phyloP scores from a whole-genome alignment of 2,888 invertebrate genomes.

The Rotaria macrura region DNA sequence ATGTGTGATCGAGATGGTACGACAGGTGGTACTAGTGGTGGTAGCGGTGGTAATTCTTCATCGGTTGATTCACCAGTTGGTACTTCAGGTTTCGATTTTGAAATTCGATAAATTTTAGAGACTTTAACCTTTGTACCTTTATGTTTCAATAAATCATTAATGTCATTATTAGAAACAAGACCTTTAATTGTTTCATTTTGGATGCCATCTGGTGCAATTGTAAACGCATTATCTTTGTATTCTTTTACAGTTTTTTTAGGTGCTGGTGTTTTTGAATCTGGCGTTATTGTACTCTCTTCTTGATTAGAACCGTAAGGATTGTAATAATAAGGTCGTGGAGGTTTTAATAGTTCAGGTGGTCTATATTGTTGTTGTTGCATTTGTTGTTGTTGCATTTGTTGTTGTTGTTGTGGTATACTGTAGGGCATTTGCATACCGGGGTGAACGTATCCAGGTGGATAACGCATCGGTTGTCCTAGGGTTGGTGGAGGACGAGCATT shows the following conservation, averaged over 20 bases:
- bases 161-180: neutral
- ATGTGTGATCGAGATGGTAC: too few species aligned
- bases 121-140: constrained; percentile 18
- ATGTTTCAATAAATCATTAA: constrained; percentile 1
- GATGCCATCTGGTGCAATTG: neutral
- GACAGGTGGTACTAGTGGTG: too few species aligned
- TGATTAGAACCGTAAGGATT: neutral
- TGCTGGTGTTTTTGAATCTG: neutral
- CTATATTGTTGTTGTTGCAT: neutral
- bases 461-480: neutral
- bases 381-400: too few species aligned
- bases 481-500: neutral
- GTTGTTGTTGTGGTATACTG: neutral
- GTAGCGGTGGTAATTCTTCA: neutral
- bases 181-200: neutral
- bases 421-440: neutral
- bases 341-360: neutral
- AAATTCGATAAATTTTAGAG: neutral
- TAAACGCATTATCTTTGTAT: neutral
- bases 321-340: neutral
- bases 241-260: neutral
- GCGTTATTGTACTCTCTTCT: neutral
- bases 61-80: neutral
- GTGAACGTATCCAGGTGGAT: neutral
- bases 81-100: neutral